Evolutionary conservation across 2,888 invertebrate species (phyloP), one percentile per base, ranked within the genome.

Genomic region (Orthosia gothica): DNA sequence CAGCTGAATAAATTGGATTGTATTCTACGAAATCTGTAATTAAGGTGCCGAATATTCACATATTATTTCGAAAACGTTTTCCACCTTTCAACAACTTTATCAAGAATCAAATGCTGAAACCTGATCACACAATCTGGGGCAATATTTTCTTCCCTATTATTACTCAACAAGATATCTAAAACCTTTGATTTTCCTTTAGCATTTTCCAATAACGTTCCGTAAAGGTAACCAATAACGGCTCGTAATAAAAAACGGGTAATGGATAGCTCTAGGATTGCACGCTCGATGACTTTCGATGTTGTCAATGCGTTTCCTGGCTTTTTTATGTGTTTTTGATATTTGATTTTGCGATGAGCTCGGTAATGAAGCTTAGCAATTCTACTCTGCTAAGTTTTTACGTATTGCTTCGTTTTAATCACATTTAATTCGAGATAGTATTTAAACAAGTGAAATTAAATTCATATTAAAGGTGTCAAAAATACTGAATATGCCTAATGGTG

Each of bases 201-300:
- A 26, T 66, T 65, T 65, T 62, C 61, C 74, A 77, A 77, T 80
- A 73, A 50, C 16, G 5, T 7, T 26, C 40, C 54, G 23, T 59
- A 20, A 13, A 55, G 18, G 23, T 26, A 26, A 40, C 26, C 70
- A 81, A 76, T 66, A 81, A 40, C 47, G 4, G 5, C 1, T 69
- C 11, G 59, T 52, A 82, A 80, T 82, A 82, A 67, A 67, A 75
- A 52, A 16, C 13, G 3, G 23, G 67, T 55, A 52, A 57, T 47
- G 16, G 64, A 76, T 81, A 67, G 47, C 52, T 23, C n/a, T 61
- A 49, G 20, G 18, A 55, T 81, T 82, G 71, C 77, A 68, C 45
- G 57, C 26, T 70, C 59, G n/a, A 71, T 63, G 49, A 40, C 26
- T 47, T 47, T 61, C 16, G 16, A 23, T 47, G 58, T 50, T 52